Percentiles rank a stretch among this genome's conserved stretches.
Evolutionary conservation across 2,888 invertebrate species (phyloP).

Genomic region (Plagodis dolabraria): DNA sequence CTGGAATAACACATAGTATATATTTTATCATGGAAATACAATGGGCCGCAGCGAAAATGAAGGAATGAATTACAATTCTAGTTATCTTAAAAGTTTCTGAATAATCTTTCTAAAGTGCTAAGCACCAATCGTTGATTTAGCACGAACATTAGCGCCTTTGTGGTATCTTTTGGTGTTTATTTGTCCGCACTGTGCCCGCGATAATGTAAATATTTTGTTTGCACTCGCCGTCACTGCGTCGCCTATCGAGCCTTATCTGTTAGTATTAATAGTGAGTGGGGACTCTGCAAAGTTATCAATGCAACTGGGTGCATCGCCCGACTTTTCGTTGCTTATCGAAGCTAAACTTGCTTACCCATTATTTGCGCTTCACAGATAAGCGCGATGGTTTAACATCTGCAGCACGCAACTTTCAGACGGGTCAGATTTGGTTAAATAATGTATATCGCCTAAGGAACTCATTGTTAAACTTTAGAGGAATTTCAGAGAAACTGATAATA

Average conservation of each 20-base stretch:
- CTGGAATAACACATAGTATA: no score
- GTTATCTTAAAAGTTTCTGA: background rate
- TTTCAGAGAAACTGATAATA: no score
- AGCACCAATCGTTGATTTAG: background rate
- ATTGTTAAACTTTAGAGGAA: no score
- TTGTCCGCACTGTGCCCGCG: slow-evolving; percentile 11
- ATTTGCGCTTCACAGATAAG: no score
- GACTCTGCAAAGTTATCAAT: slow-evolving; percentile 52
- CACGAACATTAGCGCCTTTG: background rate
- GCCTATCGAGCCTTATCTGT: slow-evolving; percentile 32
- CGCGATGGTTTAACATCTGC: no score
- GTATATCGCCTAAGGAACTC: no score
- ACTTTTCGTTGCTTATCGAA: background rate
- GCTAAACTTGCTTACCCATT: no score
- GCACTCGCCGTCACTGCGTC: slow-evolving; percentile 7
- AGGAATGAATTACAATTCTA: background rate
- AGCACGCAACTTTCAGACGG: no score
- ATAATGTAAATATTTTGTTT: slow-evolving; percentile 30
- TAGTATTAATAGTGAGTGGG: slow-evolving; percentile 23
- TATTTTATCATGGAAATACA: no score
- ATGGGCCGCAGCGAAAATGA: no score
- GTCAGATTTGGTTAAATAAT: no score
- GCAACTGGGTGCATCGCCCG: slow-evolving; percentile 49
- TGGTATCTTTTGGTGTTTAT: background rate
- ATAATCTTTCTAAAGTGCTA: background rate